Base-by-base conservation (phyloP, 53 echinoderm and acorn worm species). In the Mesocentrotus franciscanus region DNA sequence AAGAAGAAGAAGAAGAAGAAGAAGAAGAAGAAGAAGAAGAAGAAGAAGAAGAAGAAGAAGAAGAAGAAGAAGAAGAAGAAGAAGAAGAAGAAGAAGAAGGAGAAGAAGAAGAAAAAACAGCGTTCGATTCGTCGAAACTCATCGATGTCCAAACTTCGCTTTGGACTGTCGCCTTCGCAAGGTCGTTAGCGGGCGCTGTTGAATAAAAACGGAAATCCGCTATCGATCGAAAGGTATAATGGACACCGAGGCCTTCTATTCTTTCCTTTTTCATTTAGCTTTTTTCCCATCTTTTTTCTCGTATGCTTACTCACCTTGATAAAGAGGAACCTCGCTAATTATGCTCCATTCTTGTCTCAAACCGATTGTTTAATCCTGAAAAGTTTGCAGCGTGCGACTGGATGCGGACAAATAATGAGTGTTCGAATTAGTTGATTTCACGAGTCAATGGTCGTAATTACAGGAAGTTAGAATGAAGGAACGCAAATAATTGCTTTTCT, bases 181-280 rank as follows among this genome's bases (percentile, higher is more conserved):
- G 92, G 92, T 92, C 92, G 70, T 12, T 34, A 92, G 92, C 70
- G 70, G 92, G 92, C 92, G 92, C 92, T 92, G 70, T 92, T 92
- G 66, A 92, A 62, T 61, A 70, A 22, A 90, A 42, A 42, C 92
- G 92, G 92, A 92, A 39, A 92, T 92, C 92, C 92, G 92, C 9
- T 42, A 92, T 92, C 92, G 92, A 92, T 68, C 61, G 90, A 15
- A 10, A 90, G 30, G 49, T 20, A 42, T 76, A 49, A 84, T 11
- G 84, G 39, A 18, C 24, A 20, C 24, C 7, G 20, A 49, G 6
- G 55, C 39, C 84, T 2, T 55, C 9, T 49, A 42, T 55, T 17
- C 39, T 84, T 49, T 78, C 33, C 20, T 12, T 49, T 84, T 22
- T 17, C 72, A 72, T 26, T 72, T 72, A 72, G 0, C n/a, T 24